phyloP scores from a whole-genome alignment of 2,888 invertebrate species.

The Caenorhabditis japonica region DNA sequence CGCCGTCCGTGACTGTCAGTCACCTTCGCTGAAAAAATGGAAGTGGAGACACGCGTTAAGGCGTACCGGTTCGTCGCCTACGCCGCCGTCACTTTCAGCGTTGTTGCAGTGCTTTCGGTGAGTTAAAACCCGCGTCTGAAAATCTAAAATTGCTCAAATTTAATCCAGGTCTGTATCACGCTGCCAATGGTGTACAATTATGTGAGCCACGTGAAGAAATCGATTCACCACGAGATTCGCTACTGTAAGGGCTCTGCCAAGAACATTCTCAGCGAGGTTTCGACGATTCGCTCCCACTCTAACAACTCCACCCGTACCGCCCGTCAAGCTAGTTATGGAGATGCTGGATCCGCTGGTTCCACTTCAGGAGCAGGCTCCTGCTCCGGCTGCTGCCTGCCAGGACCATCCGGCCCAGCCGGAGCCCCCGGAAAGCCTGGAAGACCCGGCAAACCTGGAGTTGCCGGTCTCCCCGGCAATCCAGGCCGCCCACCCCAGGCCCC shows the following conservation, averaged over 20 bases:
- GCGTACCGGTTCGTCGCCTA: conserved; percentile 61
- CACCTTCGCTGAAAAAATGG: conserved; percentile 36
- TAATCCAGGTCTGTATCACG: conserved; percentile 63
- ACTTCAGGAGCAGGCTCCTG: conserved; percentile 42
- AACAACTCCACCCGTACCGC: too few species aligned
- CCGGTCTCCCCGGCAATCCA: conserved; percentile 55
- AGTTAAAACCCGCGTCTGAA: conserved; percentile 3
- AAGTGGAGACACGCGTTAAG: conserved; percentile 47
- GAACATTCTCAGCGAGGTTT: conserved; percentile 71
- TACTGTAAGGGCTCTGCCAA: conserved; percentile 75
- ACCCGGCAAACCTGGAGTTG: conserved; percentile 60
- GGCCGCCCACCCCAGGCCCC: conserved; percentile 60
- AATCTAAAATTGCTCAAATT: too few species aligned
- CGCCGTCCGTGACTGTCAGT: too few species aligned
- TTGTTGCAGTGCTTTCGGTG: conserved; percentile 56
- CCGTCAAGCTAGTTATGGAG: conserved; percentile 60
- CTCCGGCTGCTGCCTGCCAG: conserved; percentile 65
- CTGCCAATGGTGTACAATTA: conserved; percentile 77
- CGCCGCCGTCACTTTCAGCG: conserved; percentile 58
- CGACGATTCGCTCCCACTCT: conserved; percentile 55
- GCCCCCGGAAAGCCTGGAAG: conserved; percentile 59
- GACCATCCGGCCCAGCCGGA: conserved; percentile 62
- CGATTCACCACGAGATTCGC: conserved; percentile 73
- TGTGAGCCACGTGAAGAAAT: conserved; percentile 70
- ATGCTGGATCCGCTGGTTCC: conserved; percentile 19